A percentile compares a stretch with the other conserved stretches of the same genome.
Conservation (phyloP, 2,113 vertebrate genomes). For the Aegithalos caudatus region DNA sequence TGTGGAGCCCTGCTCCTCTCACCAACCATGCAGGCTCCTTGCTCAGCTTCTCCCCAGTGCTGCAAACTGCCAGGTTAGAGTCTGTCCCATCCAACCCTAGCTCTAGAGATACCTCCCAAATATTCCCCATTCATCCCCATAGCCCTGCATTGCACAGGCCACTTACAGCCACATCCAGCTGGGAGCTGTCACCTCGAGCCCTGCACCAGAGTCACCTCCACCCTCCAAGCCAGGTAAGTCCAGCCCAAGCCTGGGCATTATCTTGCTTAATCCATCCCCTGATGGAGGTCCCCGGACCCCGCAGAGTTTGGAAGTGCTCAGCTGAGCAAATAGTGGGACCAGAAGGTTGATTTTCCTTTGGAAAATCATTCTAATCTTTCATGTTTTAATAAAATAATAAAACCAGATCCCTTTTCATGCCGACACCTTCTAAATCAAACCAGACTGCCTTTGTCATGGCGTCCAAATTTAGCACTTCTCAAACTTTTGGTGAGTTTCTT, state of each 20-base stretch:
- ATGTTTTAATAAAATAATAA: slow-evolving; percentile 54
- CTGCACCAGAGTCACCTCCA: not conserved
- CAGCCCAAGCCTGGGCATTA: not conserved
- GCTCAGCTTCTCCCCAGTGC: not conserved
- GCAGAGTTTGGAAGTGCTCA: not conserved
- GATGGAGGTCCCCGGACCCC: not conserved
- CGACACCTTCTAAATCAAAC: slow-evolving; percentile 56
- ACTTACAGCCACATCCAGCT: not conserved
- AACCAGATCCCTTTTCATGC: not conserved
- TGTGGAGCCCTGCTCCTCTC: not conserved
- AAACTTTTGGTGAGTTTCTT: slow-evolving; percentile 14
- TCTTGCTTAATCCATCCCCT: not conserved
- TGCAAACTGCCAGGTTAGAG: not conserved
- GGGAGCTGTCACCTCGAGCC: fast-evolving
- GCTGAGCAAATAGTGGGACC: slow-evolving; percentile 55
- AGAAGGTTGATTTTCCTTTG: not conserved
- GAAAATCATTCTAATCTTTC: slow-evolving; percentile 50
- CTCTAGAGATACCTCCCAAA: not conserved
- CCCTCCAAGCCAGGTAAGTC: not conserved
- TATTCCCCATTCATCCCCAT: not conserved
- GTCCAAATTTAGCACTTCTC: slow-evolving; percentile 49
- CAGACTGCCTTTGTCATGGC: slow-evolving; percentile 44
- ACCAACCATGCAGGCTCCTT: not conserved
- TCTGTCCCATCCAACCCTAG: not conserved
- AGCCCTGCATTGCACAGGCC: not conserved